Evolutionary conservation across 2,797 vertebrate species (phyloP).

Genomic region (Pitangus sulphuratus): DNA sequence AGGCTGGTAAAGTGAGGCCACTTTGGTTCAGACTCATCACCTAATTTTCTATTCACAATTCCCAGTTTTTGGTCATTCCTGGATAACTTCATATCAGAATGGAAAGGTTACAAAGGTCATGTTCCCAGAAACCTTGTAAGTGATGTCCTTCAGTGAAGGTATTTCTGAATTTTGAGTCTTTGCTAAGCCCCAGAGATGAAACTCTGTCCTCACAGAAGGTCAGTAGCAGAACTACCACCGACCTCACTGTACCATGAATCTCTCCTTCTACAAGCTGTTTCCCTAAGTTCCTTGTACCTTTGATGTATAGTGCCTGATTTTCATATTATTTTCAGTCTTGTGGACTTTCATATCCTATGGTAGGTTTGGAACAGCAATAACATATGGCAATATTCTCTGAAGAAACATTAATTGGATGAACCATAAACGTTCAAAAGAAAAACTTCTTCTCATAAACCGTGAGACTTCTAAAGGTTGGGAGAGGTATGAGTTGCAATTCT

Average conservation of each 20-base stretch:
- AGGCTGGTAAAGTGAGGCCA: neutral
- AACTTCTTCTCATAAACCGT: neutral
- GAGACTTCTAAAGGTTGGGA: neutral
- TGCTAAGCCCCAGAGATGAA: neutral
- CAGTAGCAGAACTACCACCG: neutral
- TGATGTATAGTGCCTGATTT: neutral
- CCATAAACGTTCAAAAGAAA: neutral
- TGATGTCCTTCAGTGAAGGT: neutral
- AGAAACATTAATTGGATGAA: neutral
- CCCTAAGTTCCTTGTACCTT: neutral
- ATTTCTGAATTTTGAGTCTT: neutral
- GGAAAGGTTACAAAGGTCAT: neutral
- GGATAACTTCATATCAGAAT: neutral
- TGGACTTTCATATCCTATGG: neutral
- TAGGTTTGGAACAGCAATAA: neutral
- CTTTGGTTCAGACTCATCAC: neutral
- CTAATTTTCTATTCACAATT: neutral
- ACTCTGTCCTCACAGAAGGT: neutral
- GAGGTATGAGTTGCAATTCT: neutral
- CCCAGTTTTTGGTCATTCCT: neutral
- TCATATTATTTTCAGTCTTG: neutral
- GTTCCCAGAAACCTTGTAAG: neutral
- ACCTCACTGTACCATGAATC: neutral
- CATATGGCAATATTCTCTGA: neutral
- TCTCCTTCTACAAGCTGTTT: neutral